phyloP scores from a whole-genome alignment of 1,140 invertebrate species.

The Varroa destructor region DNA sequence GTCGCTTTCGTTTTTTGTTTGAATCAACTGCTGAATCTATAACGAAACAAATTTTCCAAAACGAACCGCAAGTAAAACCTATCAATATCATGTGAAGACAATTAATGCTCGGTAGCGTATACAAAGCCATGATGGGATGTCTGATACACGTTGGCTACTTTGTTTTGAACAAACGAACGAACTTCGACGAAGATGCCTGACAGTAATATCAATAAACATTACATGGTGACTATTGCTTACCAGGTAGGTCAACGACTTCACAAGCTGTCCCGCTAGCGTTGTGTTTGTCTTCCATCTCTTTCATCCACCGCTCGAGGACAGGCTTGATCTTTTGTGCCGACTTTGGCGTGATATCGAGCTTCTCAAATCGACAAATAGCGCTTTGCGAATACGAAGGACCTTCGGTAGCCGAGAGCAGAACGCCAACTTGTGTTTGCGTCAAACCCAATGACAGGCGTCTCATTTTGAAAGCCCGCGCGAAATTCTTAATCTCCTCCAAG shows the following conservation, averaged over 20 bases:
- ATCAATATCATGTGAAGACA: no score
- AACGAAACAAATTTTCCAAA: constrained; percentile 38
- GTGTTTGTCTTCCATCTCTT: constrained; percentile 87
- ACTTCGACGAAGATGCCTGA: no score
- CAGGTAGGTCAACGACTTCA: constrained; percentile 33
- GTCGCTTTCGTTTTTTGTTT: constrained; percentile 84
- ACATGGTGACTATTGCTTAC: not conserved
- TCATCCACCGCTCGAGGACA: constrained; percentile 94
- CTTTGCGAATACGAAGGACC: constrained; percentile 95
- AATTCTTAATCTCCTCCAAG: constrained; percentile 93
- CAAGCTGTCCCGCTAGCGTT: constrained; percentile 32
- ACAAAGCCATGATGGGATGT: no score
- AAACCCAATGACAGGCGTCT: constrained; percentile 76
- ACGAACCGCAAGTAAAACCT: no score
- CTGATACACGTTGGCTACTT: no score
- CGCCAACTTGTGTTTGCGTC: constrained; percentile 89
- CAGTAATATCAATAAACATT: no score
- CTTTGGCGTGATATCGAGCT: constrained; percentile 96
- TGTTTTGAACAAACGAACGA: no score
- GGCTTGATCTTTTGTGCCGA: constrained; percentile 98
- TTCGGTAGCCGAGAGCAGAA: constrained; percentile 84
- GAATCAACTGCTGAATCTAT: constrained; percentile 65
- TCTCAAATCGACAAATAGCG: constrained; percentile 99
- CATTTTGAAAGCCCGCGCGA: constrained; percentile 91
- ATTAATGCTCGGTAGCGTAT: no score